Evolutionary conservation across 2,888 invertebrate genomes (phyloP).

Genomic region (Azorinus chamasolen): DNA sequence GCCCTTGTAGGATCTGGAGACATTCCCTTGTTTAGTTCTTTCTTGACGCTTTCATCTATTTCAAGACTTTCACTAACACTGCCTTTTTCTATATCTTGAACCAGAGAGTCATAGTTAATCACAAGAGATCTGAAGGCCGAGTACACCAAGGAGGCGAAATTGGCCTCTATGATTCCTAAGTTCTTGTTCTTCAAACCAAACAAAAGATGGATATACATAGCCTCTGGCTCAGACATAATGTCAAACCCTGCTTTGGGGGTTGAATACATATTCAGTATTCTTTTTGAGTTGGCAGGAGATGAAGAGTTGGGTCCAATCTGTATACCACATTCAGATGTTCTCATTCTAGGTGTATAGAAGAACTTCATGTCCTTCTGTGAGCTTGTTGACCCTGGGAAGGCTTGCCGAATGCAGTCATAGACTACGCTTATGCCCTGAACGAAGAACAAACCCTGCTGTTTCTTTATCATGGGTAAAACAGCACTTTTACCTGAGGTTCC

Average conservation of each 20-base stretch:
- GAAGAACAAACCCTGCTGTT: slow-evolving; percentile 75
- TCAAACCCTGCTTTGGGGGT: slow-evolving; percentile 80
- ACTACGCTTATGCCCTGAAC: slow-evolving; percentile 76
- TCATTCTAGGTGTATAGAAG: slow-evolving; percentile 79
- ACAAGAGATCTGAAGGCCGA: slow-evolving; percentile 79
- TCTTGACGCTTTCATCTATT: slow-evolving; percentile 72
- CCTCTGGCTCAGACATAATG: slow-evolving; percentile 81
- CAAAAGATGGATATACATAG: slow-evolving; percentile 83
- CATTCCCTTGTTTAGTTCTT: slow-evolving; percentile 73
- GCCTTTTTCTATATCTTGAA: slow-evolving; percentile 81
- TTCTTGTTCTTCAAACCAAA: slow-evolving; percentile 83
- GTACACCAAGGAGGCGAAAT: slow-evolving; percentile 84
- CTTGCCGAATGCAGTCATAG: slow-evolving; percentile 70
- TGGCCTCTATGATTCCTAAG: slow-evolving; percentile 83
- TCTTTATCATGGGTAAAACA: slow-evolving; percentile 78
- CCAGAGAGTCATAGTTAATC: slow-evolving; percentile 71
- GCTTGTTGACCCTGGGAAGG: slow-evolving; percentile 69
- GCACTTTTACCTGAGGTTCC: slow-evolving; percentile 83
- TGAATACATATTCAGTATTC: slow-evolving; percentile 80
- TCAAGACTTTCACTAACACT: slow-evolving; percentile 71
- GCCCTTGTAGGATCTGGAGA: slow-evolving; percentile 79
- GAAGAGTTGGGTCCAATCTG: slow-evolving; percentile 83
- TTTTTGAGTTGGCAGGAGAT: slow-evolving; percentile 80
- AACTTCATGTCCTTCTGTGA: slow-evolving; percentile 80
- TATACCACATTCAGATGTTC: slow-evolving; percentile 76